Percentiles rank a stretch among this genome's conserved stretches.
These are phyloP conservation scores for Apteryx owenii DNA, from an alignment of 2,113 vertebrate species.

Conservation along the genomic window DNA sequence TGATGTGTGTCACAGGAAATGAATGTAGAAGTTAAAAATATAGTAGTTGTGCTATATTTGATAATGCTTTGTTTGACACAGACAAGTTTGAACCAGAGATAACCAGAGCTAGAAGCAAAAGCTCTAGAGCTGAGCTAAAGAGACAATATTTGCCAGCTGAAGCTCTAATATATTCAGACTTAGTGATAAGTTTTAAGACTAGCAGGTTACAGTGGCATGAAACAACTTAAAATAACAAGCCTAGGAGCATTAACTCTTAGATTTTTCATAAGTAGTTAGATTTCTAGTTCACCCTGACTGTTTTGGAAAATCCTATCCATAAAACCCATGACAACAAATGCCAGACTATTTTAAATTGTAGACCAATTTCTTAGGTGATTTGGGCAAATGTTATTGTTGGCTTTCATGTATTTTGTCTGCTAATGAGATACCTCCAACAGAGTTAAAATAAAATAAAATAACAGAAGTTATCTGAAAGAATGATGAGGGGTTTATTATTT, in stretches of 20 bases:
- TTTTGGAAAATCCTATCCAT: background rate
- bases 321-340: accelerated
- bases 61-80: background rate
- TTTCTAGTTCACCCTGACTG: background rate
- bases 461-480: background rate
- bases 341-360: background rate
- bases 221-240: accelerated
- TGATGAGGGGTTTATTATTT: background rate
- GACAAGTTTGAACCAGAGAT: background rate
- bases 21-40: background rate
- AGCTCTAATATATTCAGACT: background rate
- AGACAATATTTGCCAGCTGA: background rate
- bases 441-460: background rate
- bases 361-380: background rate
- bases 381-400: background rate
- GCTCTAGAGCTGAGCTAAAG: background rate
- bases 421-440: background rate
- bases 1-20: background rate
- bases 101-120: background rate
- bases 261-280: background rate
- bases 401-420: background rate
- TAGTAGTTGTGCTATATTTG: background rate
- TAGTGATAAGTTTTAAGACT: background rate
- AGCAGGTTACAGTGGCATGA: accelerated
- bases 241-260: background rate